Percentiles rank a stretch among this genome's conserved stretches.
Evolutionary conservation across 2,113 vertebrate genomes (phyloP).

Genomic region (Sinocyclocheilus rhinocerous): DNA sequence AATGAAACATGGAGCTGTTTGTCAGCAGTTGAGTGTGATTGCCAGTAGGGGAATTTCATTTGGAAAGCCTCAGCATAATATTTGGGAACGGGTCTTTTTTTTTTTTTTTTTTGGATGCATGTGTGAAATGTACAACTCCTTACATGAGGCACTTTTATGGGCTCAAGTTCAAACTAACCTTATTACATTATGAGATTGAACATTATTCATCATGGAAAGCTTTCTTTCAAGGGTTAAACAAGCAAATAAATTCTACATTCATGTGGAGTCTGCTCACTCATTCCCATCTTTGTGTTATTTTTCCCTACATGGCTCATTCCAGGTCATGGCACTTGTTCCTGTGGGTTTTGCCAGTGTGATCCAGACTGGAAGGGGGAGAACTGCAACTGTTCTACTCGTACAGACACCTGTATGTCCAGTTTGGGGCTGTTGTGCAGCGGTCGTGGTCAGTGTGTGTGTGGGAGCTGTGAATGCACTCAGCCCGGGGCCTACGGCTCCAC

Average conservation of each 20-base stretch:
- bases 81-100: background rate
- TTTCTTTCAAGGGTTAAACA: background rate
- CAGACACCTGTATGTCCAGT: constrained; percentile 90
- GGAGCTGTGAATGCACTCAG: constrained; percentile 91
- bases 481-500: constrained; percentile 81
- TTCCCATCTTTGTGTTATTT: background rate
- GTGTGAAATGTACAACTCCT: constrained; percentile 36
- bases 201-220: background rate
- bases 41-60: constrained; percentile 8
- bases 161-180: constrained; percentile 29
- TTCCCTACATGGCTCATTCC: too few relatives aligned
- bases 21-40: background rate
- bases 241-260: background rate
- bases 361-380: constrained; percentile 92
- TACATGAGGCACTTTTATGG: constrained; percentile 17
- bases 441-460: constrained; percentile 88
- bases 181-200: constrained; percentile 10
- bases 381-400: constrained; percentile 93
- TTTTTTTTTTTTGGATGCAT: background rate
- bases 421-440: constrained; percentile 90
- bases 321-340: too few relatives aligned
- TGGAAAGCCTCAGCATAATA: constrained; percentile 10
- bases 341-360: constrained; percentile 90
- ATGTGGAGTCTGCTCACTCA: constrained; percentile 12
- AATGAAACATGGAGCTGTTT: background rate